A percentile compares a stretch with the other conserved stretches of the same genome.
These are phyloP conservation scores for Sebastolobus altivelis DNA, from an alignment of 2,797 vertebrate genomes.

Conservation along the genomic window DNA sequence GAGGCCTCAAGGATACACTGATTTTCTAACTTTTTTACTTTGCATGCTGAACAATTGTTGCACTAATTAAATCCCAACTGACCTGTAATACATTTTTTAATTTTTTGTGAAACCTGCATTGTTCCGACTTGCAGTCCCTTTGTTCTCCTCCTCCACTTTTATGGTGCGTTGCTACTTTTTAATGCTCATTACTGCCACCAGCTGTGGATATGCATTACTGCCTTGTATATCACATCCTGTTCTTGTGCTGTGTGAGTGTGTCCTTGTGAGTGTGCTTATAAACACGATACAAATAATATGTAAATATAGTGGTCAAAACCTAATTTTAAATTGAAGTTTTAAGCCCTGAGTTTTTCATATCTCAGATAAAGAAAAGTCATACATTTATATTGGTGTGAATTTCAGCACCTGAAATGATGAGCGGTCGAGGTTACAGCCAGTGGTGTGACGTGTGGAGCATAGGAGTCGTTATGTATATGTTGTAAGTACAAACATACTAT, in stretches of 20 bases:
- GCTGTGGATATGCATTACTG: background rate
- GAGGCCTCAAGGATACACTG: background rate
- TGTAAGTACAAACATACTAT: conserved; percentile 85
- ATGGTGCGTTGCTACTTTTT: conserved; percentile 10
- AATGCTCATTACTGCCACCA: conserved; percentile 30
- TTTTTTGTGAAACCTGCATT: background rate
- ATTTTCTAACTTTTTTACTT: background rate
- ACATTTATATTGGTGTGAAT: conserved; percentile 47
- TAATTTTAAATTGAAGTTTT: background rate
- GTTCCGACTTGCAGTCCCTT: background rate
- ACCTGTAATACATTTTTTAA: background rate
- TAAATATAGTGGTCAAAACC: conserved; percentile 6
- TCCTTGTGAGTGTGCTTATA: conserved; percentile 6
- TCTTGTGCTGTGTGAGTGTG: background rate
- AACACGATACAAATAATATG: background rate
- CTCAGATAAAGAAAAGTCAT: background rate
- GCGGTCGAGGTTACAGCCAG: conserved; percentile 89
- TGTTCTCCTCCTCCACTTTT: conserved; percentile 1
- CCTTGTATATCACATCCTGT: conserved; percentile 4
- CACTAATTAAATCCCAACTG: background rate
- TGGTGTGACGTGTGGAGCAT: conserved; percentile 94
- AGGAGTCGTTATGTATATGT: conserved; percentile 93
- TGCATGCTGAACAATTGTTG: background rate
- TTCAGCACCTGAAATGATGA: conserved; percentile 92
- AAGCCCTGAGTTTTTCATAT: background rate